phyloP scores from a whole-genome alignment of 2,797 vertebrate genomes.

The Platyrinchus mystaceus region DNA sequence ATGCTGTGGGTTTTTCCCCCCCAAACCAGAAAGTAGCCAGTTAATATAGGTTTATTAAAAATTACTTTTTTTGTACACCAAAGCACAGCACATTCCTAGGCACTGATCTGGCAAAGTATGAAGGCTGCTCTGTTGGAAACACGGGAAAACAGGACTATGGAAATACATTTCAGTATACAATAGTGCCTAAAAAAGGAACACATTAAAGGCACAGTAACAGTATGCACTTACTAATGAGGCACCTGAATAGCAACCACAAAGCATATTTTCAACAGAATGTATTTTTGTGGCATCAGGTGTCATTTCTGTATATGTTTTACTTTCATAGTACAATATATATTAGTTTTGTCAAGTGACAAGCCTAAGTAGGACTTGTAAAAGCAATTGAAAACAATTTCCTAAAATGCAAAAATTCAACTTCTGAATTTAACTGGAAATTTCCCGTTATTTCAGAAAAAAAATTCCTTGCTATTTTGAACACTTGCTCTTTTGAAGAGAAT shows the following conservation, averaged over 20 bases:
- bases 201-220: neutral
- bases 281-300: neutral
- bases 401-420: neutral
- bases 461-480: neutral
- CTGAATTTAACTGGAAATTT: neutral
- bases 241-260: neutral
- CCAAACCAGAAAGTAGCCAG: neutral
- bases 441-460: neutral
- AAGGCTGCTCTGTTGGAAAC: neutral
- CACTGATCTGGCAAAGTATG: neutral
- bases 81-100: neutral
- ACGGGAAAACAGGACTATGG: neutral
- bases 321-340: neutral
- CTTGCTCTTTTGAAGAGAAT: neutral
- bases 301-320: neutral
- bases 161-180: neutral
- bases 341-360: neutral
- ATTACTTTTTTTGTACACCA: neutral
- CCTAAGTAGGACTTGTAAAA: neutral
- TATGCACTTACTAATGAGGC: neutral
- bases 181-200: neutral
- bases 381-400: neutral
- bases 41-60: neutral
- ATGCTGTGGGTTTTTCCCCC: neutral
- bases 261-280: neutral